phyloP scores from a whole-genome alignment of 2,888 invertebrate species.

The Agriopis leucophaearia region DNA sequence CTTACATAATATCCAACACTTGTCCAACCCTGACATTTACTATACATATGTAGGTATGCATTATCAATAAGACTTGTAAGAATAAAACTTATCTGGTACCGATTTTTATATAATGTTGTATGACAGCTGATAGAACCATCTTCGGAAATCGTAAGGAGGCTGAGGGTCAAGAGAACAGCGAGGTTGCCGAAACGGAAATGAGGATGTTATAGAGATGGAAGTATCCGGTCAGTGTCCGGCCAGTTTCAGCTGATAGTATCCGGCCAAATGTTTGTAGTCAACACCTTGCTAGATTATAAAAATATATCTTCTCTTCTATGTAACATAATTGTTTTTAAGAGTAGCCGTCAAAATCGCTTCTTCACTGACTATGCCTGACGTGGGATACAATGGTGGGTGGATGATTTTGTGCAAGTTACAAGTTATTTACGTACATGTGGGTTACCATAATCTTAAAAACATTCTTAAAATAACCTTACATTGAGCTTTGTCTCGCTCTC shows the following conservation, averaged over 20 bases:
- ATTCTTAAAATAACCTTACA: too few species aligned
- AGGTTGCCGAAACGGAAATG: slow-evolving; percentile 33
- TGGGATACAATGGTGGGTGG: too few species aligned
- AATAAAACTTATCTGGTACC: slow-evolving; percentile 6
- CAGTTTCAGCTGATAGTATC: neutral
- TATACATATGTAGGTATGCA: too few species aligned
- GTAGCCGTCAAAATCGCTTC: too few species aligned
- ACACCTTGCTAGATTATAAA: too few species aligned
- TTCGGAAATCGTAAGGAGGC: slow-evolving; percentile 23
- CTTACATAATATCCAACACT: slow-evolving; percentile 7
- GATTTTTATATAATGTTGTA: neutral
- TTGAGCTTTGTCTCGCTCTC: too few species aligned
- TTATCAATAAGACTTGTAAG: slow-evolving; percentile 11
- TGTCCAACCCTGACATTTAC: slow-evolving; percentile 17
- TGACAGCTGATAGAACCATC: slow-evolving; percentile 22
- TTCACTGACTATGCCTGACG: too few species aligned
- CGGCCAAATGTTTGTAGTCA: neutral
- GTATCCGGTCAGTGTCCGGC: neutral
- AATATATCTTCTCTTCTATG: too few species aligned
- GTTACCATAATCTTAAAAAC: too few species aligned
- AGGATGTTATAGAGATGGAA: slow-evolving; percentile 16
- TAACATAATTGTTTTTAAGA: too few species aligned
- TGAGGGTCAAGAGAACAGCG: slow-evolving; percentile 25
- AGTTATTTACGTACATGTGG: too few species aligned
- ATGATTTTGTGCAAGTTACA: too few species aligned